Evolutionary conservation across 2,888 invertebrate genomes (phyloP), one percentile per base, ranked within the genome.

Genomic region (Taphrorychus bicolor): DNA sequence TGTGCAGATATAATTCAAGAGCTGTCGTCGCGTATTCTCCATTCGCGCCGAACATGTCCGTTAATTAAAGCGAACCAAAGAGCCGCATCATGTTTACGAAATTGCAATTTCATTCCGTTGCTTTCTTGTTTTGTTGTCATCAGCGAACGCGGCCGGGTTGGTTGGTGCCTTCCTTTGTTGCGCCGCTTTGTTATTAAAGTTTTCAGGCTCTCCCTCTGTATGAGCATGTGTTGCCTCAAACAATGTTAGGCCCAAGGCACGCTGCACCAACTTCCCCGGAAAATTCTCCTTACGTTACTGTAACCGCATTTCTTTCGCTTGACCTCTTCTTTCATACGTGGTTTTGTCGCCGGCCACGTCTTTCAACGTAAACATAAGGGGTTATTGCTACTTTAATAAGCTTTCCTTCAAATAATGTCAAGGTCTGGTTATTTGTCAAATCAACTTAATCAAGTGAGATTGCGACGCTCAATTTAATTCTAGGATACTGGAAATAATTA

Each of bases 41-140:
- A 23, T 54, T 17, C 52, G 54, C 48, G 45, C 54, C 45, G 24
- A 45, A 62, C 63, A 51, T 51, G 63, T 63, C 45, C 63, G 64
- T 64, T 64, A 64, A 64, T 64, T 64, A 64, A 64, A 64, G 64
- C 49, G 64, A 64, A 32, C 49, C 57, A 54, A 57, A 63, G 58
- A 52, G 58, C 64, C 18, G 51, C 52, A 23, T 59, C 58, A 22
- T 51, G 63, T 57, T 63, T 57, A 59, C 63, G 63, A 63, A 63
- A 63, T 63, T 63, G 63, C 64, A 64, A 64, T 64, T 64, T 52
- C 64, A 59, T 64, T 64, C 53, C 52, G 49, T 41, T 32, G 63
- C 52, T 49, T 64, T 51, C 52, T 64, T 64, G 64, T 58, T 64
- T 59, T 64, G 52, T 64, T 52, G 51, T 59, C 64, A 64, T 58